Evolutionary conservation across 2,113 vertebrate species (phyloP).

Genomic region (Mola mola): DNA sequence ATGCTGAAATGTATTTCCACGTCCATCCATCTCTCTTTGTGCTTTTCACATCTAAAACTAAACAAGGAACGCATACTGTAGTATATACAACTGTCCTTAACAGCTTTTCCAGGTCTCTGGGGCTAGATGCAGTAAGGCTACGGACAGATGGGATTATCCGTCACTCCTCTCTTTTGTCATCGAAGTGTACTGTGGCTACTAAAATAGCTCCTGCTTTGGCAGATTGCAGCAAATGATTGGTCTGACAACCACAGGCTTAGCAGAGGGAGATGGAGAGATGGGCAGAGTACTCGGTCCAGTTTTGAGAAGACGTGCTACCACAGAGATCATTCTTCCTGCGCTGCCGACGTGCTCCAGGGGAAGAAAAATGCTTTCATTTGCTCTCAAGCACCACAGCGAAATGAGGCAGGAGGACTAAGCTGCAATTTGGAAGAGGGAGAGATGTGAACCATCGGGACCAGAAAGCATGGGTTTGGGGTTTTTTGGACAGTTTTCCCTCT

Average conservation of each 20-base stretch:
- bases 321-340: constrained; percentile 49
- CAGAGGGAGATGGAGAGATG: constrained; percentile 59
- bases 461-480: constrained; percentile 57
- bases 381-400: constrained; percentile 64
- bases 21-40: constrained; percentile 10
- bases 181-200: constrained; percentile 54
- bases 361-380: constrained; percentile 67
- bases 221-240: constrained; percentile 74
- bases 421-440: constrained; percentile 66
- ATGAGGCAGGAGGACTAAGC: constrained; percentile 56
- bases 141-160: constrained; percentile 5
- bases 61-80: constrained; percentile 51
- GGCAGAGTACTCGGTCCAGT: constrained; percentile 66
- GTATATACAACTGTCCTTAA: constrained; percentile 26
- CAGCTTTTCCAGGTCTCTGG: constrained; percentile 25
- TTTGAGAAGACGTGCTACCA: constrained; percentile 43
- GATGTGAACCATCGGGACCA: constrained; percentile 55
- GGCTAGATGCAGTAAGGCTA: constrained; percentile 8
- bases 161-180: constrained; percentile 1
- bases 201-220: constrained; percentile 72
- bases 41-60: constrained; percentile 24
- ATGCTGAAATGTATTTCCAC: constrained; percentile 2
- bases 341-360: constrained; percentile 61
- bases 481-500: constrained; percentile 39
- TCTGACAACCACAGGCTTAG: constrained; percentile 67